Conservation (phyloP, 2,888 invertebrate genomes). For the Xanthia icteritia region DNA sequence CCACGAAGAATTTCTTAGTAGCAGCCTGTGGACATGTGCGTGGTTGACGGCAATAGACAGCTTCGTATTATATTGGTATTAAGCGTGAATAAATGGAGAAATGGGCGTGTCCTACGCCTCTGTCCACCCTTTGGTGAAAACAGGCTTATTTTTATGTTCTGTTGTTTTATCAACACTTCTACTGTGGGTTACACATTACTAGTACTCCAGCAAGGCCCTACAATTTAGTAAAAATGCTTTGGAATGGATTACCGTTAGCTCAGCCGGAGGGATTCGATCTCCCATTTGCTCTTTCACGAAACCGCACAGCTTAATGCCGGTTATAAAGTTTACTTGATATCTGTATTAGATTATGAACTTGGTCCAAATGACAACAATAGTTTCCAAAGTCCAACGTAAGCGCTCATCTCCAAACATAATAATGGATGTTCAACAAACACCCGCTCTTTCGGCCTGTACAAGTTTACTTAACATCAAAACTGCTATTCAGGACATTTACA, state of each 20-base stretch:
- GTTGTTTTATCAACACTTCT: neutral
- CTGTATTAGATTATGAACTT: neutral
- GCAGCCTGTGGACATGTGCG: too few species aligned
- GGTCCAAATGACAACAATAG: neutral
- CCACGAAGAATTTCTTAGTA: too few species aligned
- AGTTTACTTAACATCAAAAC: constrained; percentile 40
- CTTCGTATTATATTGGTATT: neutral
- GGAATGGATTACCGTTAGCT: too few species aligned
- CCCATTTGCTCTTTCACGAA: neutral
- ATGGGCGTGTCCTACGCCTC: neutral
- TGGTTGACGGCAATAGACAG: too few species aligned
- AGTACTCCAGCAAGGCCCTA: too few species aligned
- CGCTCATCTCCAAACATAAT: constrained; percentile 3
- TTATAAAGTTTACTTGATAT: neutral
- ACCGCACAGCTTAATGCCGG: neutral
- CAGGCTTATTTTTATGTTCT: neutral
- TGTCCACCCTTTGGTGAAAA: neutral
- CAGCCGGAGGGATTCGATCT: neutral
- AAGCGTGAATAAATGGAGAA: neutral
- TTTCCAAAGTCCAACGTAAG: neutral
- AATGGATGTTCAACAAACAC: constrained; percentile 11
- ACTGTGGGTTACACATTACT: neutral
- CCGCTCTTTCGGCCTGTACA: constrained; percentile 8
- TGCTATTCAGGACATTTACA: constrained; percentile 44
- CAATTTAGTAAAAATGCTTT: neutral